A percentile compares a stretch with the other conserved stretches of the same genome.
phyloP scores from a whole-genome alignment of 53 echinoderm and acorn worm genomes.

The Echinometra lucunter region DNA sequence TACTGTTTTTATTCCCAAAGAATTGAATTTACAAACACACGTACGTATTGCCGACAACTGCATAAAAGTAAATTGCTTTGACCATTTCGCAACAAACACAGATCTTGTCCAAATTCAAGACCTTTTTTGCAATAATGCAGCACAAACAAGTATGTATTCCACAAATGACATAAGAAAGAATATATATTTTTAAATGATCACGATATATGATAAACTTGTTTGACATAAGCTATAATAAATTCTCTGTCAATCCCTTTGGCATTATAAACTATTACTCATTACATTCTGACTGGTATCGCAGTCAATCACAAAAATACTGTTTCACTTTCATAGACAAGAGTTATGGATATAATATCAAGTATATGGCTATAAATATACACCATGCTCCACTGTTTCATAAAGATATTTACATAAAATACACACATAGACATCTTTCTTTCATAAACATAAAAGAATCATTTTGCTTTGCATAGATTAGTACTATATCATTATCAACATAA shows the following conservation, averaged over 20 bases:
- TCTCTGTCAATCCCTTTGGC: slow-evolving; percentile 4
- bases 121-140: slow-evolving; percentile 6
- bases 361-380: slow-evolving; percentile 55
- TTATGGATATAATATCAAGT: slow-evolving; percentile 21
- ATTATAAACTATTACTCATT: not conserved
- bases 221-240: not conserved
- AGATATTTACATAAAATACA: slow-evolving; percentile 41
- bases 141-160: not conserved
- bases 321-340: slow-evolving; percentile 36
- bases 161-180: not conserved
- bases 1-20: not conserved
- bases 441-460: slow-evolving; percentile 12
- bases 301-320: slow-evolving; percentile 55
- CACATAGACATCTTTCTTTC: slow-evolving; percentile 4
- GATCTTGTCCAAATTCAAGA: not conserved
- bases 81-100: not conserved
- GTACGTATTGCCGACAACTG: slow-evolving; percentile 13
- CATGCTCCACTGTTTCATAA: not conserved
- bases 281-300: not conserved
- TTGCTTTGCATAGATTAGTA: slow-evolving; percentile 66
- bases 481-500: slow-evolving; percentile 42
- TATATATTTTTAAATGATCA: not conserved
- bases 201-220: not conserved
- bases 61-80: not conserved
- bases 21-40: not conserved